Base-by-base conservation (phyloP, 2,888 invertebrate genomes). In the Antitype chi region DNA sequence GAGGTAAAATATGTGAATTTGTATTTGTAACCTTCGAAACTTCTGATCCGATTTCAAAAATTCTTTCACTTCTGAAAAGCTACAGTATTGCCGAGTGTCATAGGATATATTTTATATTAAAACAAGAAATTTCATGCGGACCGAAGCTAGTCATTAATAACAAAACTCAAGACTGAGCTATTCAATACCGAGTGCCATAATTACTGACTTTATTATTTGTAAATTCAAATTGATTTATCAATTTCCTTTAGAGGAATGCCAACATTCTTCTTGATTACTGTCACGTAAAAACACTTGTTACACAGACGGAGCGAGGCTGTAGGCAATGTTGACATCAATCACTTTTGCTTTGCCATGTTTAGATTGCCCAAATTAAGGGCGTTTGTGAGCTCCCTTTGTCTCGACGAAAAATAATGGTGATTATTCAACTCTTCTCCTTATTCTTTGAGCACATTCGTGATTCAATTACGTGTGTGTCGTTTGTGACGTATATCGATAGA, bases 271-370 rank as follows among this genome's bases (percentile, higher is more conserved):
- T 91, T 92, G 92, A 94, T 93, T 93, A 92, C 89, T 93, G 94
- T 93, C 93, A 94, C 94, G 94, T 94, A 94, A 92, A 74, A 94
- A 94, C 94, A 95, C 94, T 95, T 94, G 94, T 94, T 94, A 94
- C 94, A 89, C 91, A 89, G 90, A 87, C 89, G 77, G 85, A 87
- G 81, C 62, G 79, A 81, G 68, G 78, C 90, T 93, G 90, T 89
- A 87, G 86, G 81, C 77, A 17, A 79, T 79, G 77, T 77, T 77
- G 62, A 79, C 92, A 93, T 93, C 92, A 91, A 94, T 94, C 93
- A 94, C 91, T 87, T 87, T 90, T 87, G 91, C 89, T 88, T 80
- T 88, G 92, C 92, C 86, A 92, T 94, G 94, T 94, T 95, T 94
- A 93, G 93, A 95, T 95, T 94, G 92, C 91, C 91, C 91, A 93